Base-by-base conservation (phyloP, 2,888 invertebrate genomes). In the Hipparchia sbordonii region DNA sequence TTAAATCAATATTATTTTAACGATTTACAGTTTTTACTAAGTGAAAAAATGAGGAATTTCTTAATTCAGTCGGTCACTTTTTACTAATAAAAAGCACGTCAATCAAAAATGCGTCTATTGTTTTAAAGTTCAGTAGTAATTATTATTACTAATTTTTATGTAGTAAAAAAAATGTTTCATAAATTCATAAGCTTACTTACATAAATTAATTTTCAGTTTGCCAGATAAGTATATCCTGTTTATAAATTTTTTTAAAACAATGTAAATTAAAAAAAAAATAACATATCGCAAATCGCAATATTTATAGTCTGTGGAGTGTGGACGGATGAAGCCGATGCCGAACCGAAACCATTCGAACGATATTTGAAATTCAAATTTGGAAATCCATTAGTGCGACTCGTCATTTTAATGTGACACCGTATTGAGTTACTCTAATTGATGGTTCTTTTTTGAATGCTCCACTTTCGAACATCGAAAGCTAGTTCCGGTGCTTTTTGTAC, bases 341-440 rank as follows among this genome's bases (percentile, higher is more conserved):
- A 90, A 87, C 23, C 23, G 23, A 23, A 23, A 23, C 86, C 85
- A 88, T 87, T 84, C 83, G 84, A 84, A 84, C 80, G 51, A 76
- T 83, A 86, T 92, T 93, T 93, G 91, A 89, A 92, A 89, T 93
- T 93, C 92, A 93, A 93, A 93, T 93, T 90, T 86, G 88, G 87
- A 90, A 87, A 89, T 92, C 93, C 93, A 93, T 93, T 93, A 93
- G 92, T 89, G 87, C 85, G 87, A 87, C 89, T 89, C 91, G 91
- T 91, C 93, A 92, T 92, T 90, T 92, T 92, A 93, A 93, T 92
- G 90, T 92, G 93, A 93, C 92, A 92, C 87, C 85, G 90, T 92
- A 93, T 93, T 89, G 92, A 92, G 92, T 93, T 92, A 91, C 93
- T 90, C 89, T 91, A 92, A 93, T 93, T 92, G 92, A 92, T 91